Conservation (phyloP, 2,888 invertebrate genomes). For the Agelastica alni region DNA sequence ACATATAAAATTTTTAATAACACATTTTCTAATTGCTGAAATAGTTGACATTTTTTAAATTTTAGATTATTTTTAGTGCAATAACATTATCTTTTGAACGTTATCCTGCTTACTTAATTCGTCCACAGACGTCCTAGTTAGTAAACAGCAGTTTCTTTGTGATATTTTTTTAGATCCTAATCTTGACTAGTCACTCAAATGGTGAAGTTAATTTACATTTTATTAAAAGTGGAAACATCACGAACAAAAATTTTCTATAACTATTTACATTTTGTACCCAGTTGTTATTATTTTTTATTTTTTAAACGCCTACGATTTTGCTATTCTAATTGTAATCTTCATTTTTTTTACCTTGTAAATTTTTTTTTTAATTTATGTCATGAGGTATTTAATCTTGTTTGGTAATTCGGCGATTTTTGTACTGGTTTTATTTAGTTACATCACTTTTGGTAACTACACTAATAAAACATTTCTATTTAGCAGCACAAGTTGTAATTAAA, state of each 20-base stretch:
- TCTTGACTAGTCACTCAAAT: conserved; percentile 32
- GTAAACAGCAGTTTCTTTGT: conserved; percentile 27
- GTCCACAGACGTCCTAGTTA: background rate
- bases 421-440: no score
- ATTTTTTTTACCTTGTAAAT: no score
- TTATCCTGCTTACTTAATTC: no score
- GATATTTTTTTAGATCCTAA: conserved; percentile 33
- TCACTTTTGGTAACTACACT: no score
- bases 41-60: no score
- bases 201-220: conserved; percentile 25
- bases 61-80: no score
- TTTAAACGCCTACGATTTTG: conserved; percentile 12
- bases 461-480: no score
- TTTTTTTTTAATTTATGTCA: no score
- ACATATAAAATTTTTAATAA: no score
- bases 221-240: conserved; percentile 11
- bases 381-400: conserved; percentile 1
- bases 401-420: background rate
- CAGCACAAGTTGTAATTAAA: no score
- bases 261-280: conserved; percentile 14
- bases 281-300: conserved; percentile 6
- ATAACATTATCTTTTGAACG: no score
- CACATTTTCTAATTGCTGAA: no score
- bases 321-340: background rate
- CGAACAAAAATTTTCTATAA: conserved; percentile 14